These are phyloP conservation scores for Nothoprocta pentlandii DNA, from an alignment of 2,113 vertebrate genomes.

Conservation along the genomic window DNA sequence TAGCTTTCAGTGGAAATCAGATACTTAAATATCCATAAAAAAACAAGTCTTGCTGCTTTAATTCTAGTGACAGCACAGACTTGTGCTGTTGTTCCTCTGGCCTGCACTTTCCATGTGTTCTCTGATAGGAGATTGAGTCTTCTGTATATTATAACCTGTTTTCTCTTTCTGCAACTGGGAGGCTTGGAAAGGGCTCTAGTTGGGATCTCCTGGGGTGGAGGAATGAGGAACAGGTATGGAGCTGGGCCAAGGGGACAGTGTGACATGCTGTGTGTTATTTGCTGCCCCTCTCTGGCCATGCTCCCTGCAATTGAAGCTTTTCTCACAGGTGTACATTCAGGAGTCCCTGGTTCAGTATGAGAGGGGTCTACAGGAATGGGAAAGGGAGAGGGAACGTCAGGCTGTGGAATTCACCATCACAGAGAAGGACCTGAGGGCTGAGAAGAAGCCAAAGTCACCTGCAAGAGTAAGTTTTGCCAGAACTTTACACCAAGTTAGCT, in stretches of 20 bases:
- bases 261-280: not conserved
- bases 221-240: not conserved
- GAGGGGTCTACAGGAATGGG: conserved; percentile 77
- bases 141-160: not conserved
- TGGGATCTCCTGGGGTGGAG: not conserved
- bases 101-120: not conserved
- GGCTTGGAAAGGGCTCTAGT: not conserved
- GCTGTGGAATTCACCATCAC: conserved; percentile 86
- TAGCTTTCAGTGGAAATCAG: not conserved
- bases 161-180: not conserved
- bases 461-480: conserved; percentile 15
- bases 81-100: not conserved
- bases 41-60: not conserved
- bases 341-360: conserved; percentile 74
- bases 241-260: not conserved
- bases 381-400: conserved; percentile 78
- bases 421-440: conserved; percentile 71
- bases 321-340: conserved; percentile 79
- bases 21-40: not conserved
- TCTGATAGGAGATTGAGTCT: not conserved
- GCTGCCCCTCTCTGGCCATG: not conserved
- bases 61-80: not conserved
- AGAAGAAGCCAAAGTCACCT: not conserved
- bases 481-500: not conserved
- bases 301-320: not conserved